phyloP scores from a whole-genome alignment of 2,113 vertebrate genomes.

The Heptranchias perlo region DNA sequence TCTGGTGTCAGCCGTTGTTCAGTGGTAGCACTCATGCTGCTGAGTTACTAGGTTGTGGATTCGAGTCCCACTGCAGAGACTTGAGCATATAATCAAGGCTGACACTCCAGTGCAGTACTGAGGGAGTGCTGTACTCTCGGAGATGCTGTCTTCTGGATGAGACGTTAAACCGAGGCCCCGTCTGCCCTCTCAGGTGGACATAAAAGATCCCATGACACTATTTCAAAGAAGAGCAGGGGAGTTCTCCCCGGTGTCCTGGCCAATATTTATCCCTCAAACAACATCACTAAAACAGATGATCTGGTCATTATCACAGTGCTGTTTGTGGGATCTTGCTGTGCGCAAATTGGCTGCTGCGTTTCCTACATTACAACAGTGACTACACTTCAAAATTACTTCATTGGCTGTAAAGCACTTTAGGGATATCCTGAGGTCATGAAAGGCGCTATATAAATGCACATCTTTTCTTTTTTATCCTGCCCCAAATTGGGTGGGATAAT shows the following conservation, averaged over 20 bases:
- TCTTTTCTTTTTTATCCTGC: too few species aligned
- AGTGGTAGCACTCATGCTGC: background rate
- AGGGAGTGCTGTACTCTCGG: background rate
- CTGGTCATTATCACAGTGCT: background rate
- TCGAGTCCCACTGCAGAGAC: background rate
- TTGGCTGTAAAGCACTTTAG: too few species aligned
- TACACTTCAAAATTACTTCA: too few species aligned
- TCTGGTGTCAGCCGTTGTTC: background rate
- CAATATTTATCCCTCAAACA: background rate
- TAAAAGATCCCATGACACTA: background rate
- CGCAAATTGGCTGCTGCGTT: background rate
- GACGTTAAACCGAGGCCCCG: too few species aligned
- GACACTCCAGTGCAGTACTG: background rate
- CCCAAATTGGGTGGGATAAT: too few species aligned
- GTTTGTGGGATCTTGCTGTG: background rate
- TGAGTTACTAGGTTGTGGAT: background rate
- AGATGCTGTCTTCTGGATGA: background rate
- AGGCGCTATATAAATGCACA: too few species aligned
- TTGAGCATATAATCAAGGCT: background rate
- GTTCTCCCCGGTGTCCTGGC: background rate
- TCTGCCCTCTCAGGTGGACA: background rate
- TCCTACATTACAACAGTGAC: background rate
- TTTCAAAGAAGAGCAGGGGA: background rate
- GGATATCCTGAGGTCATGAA: too few species aligned
- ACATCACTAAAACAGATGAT: background rate